These are phyloP conservation scores for Caerostris extrusa DNA, from an alignment of 1,140 invertebrate genomes.

Conservation along the genomic window DNA sequence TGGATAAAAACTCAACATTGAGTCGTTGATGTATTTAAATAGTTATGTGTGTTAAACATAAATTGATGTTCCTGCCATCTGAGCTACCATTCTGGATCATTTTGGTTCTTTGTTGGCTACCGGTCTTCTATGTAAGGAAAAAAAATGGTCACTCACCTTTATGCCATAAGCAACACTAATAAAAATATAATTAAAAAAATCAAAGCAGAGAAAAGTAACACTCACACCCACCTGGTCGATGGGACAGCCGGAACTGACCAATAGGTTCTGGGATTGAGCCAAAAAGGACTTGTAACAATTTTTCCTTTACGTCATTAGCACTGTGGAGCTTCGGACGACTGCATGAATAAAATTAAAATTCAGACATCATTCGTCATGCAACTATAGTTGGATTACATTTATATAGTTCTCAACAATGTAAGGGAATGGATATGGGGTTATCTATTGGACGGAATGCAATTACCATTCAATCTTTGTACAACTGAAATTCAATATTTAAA, in stretches of 20 bases:
- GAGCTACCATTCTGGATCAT: not conserved
- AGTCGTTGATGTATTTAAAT: not conserved
- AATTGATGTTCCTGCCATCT: too few relatives aligned
- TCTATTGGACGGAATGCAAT: not conserved
- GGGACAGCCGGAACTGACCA: constrained; percentile 93
- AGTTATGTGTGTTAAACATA: too few relatives aligned
- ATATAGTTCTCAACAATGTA: not conserved
- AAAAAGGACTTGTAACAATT: constrained; percentile 93
- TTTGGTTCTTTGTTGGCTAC: not conserved
- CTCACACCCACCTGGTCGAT: constrained; percentile 90
- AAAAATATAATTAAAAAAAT: not conserved
- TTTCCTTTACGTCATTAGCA: constrained; percentile 94
- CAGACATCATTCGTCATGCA: constrained; percentile 46
- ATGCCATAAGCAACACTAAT: not conserved
- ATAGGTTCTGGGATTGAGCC: constrained; percentile 91
- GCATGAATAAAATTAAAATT: constrained; percentile 57
- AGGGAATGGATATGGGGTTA: constrained; percentile 11
- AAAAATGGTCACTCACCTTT: constrained; percentile 10
- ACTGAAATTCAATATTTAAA: not conserved
- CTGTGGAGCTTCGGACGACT: constrained; percentile 84
- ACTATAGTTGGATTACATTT: not conserved
- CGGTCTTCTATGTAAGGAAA: not conserved
- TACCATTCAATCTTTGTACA: not conserved
- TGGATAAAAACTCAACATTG: not conserved
- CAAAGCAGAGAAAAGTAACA: constrained; percentile 50